Base-by-base conservation (phyloP, 2,888 invertebrate genomes). In the Cryptophagus acutangulus region DNA sequence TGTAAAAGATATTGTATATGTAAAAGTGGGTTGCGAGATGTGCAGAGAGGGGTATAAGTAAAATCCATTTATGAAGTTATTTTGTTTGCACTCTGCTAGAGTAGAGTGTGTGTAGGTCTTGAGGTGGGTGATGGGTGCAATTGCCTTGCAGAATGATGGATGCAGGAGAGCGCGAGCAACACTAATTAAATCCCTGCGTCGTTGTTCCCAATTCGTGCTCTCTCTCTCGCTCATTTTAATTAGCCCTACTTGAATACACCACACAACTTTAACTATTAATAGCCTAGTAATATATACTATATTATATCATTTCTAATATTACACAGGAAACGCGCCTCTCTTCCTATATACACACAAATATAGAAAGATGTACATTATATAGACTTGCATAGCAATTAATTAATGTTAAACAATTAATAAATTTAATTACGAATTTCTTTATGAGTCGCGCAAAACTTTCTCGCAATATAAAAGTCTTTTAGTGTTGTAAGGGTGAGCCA, bases 251-350 rank as follows among this genome's bases (percentile, higher is more conserved):
- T 56, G 54, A 56, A 52, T 57, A 51, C 49, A 55, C 55, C 55
- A 48, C 55, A 56, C 52, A 57, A 57, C 55, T 57, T 55, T 52
- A 57, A 56, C 54, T 57, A 57, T 56, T 56, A 57, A 57, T 56
- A 54, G 52, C 51, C n/a, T 55, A 48, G 53, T 54, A 57, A 57
- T 57, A 57, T 57, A 57, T 57, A 52, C 54, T 52, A 52, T 49
- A 52, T 53, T 54, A 55, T 55, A 57, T 57, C 49, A 55, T 57
- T 53, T 49, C 48, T 48, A 50, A 55, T 53, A 57, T 55, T 55
- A 51, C 50, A 53, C 47, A 48, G 49, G 57, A 55, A 52, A 54
- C 49, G 54, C 50, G 41, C 42, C n/a, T 20, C 24, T n/a, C 6
- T n/a, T n/a, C n/a, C n/a, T n/a, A n/a, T n/a, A n/a, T n/a, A n/a